Conservation (phyloP, 2,797 vertebrate genomes). For the Enteromius thamalakanensis region DNA sequence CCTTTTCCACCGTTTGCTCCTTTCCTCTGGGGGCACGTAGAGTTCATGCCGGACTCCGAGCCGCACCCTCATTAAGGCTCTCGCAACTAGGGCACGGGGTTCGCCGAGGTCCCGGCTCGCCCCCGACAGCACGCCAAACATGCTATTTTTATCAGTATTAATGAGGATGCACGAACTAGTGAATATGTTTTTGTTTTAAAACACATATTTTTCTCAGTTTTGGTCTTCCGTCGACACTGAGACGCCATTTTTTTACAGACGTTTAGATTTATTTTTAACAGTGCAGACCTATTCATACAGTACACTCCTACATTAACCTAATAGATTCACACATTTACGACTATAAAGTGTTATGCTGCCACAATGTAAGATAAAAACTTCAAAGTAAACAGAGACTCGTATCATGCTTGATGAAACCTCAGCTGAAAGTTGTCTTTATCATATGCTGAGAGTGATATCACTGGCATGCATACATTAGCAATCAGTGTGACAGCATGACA, state of each 20-base stretch:
- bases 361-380: constrained; percentile 3
- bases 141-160: too few relatives aligned
- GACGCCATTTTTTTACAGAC: too few relatives aligned
- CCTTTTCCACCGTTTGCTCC: too few relatives aligned
- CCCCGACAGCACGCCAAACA: too few relatives aligned
- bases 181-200: neutral
- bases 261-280: neutral
- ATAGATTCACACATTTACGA: neutral
- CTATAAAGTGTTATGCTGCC: neutral
- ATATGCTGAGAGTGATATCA: constrained; percentile 29
- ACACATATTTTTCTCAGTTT: neutral
- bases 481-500: constrained; percentile 48
- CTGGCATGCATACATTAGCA: constrained; percentile 45
- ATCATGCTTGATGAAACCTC: constrained; percentile 9
- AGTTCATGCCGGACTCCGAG: too few relatives aligned
- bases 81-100: too few relatives aligned
- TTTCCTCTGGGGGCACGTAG: too few relatives aligned
- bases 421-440: constrained; percentile 37
- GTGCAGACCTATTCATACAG: neutral
- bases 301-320: neutral
- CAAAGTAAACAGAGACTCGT: constrained; percentile 18
- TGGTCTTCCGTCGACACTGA: fast-evolving
- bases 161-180: too few relatives aligned
- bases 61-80: too few relatives aligned
- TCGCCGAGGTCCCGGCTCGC: too few relatives aligned